These are phyloP conservation scores for Tragelaphus imberbis DNA, from an alignment of 2,113 vertebrate genomes.

Conservation along the genomic window DNA sequence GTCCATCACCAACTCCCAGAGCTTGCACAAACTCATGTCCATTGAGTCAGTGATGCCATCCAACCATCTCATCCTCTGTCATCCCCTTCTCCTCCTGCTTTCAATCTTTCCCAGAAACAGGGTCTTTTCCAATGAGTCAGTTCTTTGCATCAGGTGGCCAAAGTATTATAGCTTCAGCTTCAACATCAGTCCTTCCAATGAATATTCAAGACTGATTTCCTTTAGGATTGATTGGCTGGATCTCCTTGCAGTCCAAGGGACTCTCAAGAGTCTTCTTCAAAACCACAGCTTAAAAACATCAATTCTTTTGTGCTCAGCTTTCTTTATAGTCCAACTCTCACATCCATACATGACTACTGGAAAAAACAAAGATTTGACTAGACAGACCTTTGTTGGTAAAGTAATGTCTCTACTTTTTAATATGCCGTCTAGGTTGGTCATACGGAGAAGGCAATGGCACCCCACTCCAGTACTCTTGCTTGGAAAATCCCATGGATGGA, in stretches of 20 bases:
- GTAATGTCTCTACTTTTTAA: not conserved
- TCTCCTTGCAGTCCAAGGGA: not conserved
- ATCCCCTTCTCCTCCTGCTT: rapidly evolving
- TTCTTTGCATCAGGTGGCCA: not conserved
- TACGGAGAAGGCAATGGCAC: not conserved
- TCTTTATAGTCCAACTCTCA: not conserved
- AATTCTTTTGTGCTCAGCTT: not conserved
- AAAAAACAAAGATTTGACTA: not conserved
- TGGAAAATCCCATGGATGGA: too few species aligned
- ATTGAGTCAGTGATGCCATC: not conserved
- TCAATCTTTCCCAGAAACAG: not conserved
- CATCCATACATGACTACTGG: rapidly evolving
- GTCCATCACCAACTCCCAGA: not conserved
- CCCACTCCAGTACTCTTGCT: too few species aligned
- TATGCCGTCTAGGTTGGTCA: not conserved
- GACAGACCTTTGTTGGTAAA: not conserved
- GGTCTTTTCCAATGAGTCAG: not conserved
- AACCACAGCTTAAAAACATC: not conserved
- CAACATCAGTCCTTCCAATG: not conserved
- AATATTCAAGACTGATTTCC: not conserved
- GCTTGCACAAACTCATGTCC: not conserved
- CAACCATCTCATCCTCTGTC: not conserved
- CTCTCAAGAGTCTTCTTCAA: not conserved
- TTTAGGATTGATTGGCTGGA: not conserved
- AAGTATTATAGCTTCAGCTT: not conserved